Conservation (phyloP, 2,797 vertebrate species). For the Picus viridis region DNA sequence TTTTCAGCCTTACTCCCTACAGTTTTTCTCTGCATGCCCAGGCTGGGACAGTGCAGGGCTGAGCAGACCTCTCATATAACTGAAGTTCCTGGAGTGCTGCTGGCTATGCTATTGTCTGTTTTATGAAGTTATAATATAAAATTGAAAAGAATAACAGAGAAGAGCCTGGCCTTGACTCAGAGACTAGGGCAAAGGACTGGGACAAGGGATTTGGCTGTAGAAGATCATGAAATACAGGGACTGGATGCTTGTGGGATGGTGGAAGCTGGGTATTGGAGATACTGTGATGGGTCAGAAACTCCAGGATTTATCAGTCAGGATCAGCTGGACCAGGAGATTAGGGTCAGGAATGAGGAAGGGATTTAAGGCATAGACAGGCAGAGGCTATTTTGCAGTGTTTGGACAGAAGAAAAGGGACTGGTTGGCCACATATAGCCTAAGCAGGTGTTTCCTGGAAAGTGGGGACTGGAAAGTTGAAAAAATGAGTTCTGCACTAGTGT, state of each 20-base stretch:
- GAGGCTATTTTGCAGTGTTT: not conserved
- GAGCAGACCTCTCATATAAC: constrained; percentile 13
- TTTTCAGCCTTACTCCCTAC: not conserved
- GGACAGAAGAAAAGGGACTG: not conserved
- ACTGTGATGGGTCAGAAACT: not conserved
- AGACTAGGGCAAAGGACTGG: not conserved
- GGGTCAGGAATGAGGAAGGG: not conserved
- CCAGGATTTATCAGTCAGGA: not conserved
- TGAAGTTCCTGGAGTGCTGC: not conserved
- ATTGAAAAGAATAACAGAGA: not conserved
- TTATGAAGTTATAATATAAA: not conserved
- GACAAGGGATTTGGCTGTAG: not conserved
- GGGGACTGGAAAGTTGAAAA: not conserved
- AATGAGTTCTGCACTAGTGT: not conserved
- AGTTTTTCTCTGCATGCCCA: constrained; percentile 15
- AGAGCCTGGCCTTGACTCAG: not conserved
- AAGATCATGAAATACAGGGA: not conserved
- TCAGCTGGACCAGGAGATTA: not conserved
- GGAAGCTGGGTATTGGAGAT: not conserved
- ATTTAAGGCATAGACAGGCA: not conserved
- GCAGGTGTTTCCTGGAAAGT: not conserved
- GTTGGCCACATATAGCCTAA: not conserved
- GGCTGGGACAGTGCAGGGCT: not conserved
- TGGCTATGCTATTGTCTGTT: accelerated
- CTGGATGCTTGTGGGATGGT: not conserved